Conservation (phyloP, 2,888 invertebrate genomes). For the Idaea dimidiata region DNA sequence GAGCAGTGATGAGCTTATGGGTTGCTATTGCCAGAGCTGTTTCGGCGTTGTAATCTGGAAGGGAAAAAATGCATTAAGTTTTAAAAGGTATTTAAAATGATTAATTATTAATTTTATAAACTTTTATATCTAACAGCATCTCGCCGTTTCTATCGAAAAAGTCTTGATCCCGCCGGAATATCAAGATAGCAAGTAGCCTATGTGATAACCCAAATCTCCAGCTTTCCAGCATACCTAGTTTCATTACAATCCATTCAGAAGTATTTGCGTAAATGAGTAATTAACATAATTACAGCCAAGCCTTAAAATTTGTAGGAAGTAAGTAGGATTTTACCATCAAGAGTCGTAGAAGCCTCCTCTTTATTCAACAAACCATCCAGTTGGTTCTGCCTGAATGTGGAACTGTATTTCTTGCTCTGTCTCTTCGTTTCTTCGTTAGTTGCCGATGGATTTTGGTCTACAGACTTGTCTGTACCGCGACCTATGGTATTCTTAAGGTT, state of each 20-base stretch:
- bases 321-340: constrained; percentile 43
- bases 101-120: no score
- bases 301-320: not conserved
- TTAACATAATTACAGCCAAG: not conserved
- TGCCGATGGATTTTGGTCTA: constrained; percentile 67
- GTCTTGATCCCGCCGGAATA: no score
- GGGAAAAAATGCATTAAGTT: not conserved
- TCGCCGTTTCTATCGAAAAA: no score
- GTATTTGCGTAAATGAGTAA: not conserved
- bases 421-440: constrained; percentile 69
- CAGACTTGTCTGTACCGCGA: constrained; percentile 30
- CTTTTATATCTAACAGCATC: constrained; percentile 7
- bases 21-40: constrained; percentile 73
- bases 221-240: not conserved
- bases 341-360: constrained; percentile 36
- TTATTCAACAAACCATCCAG: constrained; percentile 56
- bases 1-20: constrained; percentile 70
- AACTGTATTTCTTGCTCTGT: constrained; percentile 73
- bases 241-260: not conserved
- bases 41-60: constrained; percentile 62
- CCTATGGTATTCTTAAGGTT: constrained; percentile 39
- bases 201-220: not conserved
- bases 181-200: no score
- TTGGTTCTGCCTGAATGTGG: constrained; percentile 68
- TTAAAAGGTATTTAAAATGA: not conserved